Evolutionary conservation across 1,140 invertebrate species (phyloP).

Genomic region (Bombus ignitus): DNA sequence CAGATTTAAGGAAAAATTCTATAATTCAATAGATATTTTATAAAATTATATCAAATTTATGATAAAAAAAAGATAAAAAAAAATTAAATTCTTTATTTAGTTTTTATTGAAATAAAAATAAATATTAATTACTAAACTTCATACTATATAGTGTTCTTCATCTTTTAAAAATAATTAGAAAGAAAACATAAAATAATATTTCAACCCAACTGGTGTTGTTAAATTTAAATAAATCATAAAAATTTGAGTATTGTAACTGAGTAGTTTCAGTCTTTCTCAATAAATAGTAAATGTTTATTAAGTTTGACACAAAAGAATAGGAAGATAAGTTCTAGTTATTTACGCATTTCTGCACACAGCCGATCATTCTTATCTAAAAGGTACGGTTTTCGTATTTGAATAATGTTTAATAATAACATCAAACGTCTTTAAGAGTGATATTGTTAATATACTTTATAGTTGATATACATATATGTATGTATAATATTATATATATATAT

Average conservation of each 20-base stretch:
- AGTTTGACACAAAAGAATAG: background rate
- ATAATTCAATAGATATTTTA: background rate
- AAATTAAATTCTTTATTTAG: background rate
- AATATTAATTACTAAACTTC: background rate
- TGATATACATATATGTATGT: conserved; percentile 11
- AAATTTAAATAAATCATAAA: background rate
- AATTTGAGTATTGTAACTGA: background rate
- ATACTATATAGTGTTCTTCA: background rate
- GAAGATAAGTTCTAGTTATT: background rate
- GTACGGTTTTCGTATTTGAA: background rate
- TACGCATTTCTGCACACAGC: background rate
- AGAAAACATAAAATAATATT: background rate
- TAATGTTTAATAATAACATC: conserved; percentile 7
- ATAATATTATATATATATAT: background rate
- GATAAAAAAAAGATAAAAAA: background rate
- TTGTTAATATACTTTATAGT: conserved; percentile 28
- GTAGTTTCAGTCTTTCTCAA: background rate
- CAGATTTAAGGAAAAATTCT: background rate
- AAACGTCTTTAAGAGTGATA: conserved; percentile 21
- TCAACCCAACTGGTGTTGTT: background rate
- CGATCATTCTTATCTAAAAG: background rate
- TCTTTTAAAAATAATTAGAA: background rate
- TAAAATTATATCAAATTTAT: conserved; percentile 28
- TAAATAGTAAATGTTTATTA: background rate
- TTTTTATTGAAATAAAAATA: background rate